Evolutionary conservation across 2,113 vertebrate genomes (phyloP).

Genomic region (Ptilonorhynchus violaceus): DNA sequence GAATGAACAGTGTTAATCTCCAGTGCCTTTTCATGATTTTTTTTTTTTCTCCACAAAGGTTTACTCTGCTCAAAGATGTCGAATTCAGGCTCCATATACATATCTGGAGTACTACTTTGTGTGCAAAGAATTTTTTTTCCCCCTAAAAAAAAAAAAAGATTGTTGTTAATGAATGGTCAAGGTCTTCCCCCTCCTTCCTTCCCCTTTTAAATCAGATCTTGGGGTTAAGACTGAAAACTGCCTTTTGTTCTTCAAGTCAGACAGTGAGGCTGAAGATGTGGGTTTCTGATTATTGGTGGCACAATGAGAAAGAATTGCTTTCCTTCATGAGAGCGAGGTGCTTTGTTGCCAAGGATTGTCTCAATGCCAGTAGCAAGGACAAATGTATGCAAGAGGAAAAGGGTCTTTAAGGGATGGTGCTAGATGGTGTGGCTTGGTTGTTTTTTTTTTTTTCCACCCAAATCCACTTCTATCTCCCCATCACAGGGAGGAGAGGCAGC

Average conservation of each 20-base stretch:
- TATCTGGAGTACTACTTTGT: slow-evolving; percentile 40
- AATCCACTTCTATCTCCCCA: neutral
- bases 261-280: slow-evolving; percentile 59
- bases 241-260: slow-evolving; percentile 66
- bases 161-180: slow-evolving; percentile 65
- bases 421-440: neutral
- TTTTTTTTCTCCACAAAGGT: neutral
- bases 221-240: slow-evolving; percentile 68
- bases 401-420: slow-evolving; percentile 10
- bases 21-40: slow-evolving; percentile 65
- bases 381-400: slow-evolving; percentile 38
- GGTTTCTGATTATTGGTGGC: slow-evolving; percentile 62
- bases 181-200: slow-evolving; percentile 13
- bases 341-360: slow-evolving; percentile 38
- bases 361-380: slow-evolving; percentile 40
- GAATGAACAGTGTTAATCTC: slow-evolving; percentile 65
- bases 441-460: neutral
- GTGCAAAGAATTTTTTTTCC: neutral
- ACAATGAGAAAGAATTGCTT: slow-evolving; percentile 55
- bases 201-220: slow-evolving; percentile 64
- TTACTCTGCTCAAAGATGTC: slow-evolving; percentile 55
- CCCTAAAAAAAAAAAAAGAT: neutral
- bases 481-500: neutral
- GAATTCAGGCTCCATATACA: slow-evolving; percentile 55
- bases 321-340: slow-evolving; percentile 27